Conservation (phyloP, 2,888 invertebrate genomes). For the Tipula vernalis region DNA sequence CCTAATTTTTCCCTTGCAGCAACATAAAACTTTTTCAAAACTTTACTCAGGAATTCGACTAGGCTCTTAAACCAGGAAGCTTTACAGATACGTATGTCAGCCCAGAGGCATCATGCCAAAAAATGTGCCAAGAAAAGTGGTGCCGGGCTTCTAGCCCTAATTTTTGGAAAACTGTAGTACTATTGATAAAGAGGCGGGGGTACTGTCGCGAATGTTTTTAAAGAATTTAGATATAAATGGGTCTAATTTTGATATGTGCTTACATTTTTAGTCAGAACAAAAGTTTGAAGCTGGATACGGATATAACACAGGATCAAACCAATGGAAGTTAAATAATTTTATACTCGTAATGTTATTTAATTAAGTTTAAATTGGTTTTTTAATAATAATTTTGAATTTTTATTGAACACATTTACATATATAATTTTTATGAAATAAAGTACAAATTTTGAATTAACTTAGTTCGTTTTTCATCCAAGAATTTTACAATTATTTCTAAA, state of each 20-base stretch:
- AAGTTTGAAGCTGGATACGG: not conserved
- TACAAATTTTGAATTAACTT: not conserved
- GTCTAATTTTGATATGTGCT: not conserved
- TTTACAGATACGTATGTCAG: not conserved
- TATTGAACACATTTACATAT: not conserved
- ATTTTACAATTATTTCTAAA: not conserved
- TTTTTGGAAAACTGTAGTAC: not conserved
- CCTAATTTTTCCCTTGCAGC: not conserved
- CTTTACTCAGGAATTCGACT: not conserved
- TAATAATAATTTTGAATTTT: not conserved
- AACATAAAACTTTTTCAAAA: not conserved
- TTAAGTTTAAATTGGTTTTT: not conserved
- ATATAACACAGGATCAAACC: not conserved
- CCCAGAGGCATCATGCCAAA: not conserved
- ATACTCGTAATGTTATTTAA: not conserved
- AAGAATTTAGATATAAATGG: not conserved
- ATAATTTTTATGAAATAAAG: not conserved
- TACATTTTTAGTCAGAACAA: not conserved
- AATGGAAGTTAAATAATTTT: not conserved
- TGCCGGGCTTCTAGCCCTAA: not conserved
- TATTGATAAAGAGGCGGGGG: not conserved
- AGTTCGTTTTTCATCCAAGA: not conserved
- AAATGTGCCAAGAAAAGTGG: not conserved
- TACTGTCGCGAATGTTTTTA: too few species aligned
- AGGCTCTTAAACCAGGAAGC: not conserved